A percentile compares a stretch with the other conserved stretches of the same genome.
Evolutionary conservation across 2,113 vertebrate genomes (phyloP).

Genomic region (Cyanistes caeruleus): DNA sequence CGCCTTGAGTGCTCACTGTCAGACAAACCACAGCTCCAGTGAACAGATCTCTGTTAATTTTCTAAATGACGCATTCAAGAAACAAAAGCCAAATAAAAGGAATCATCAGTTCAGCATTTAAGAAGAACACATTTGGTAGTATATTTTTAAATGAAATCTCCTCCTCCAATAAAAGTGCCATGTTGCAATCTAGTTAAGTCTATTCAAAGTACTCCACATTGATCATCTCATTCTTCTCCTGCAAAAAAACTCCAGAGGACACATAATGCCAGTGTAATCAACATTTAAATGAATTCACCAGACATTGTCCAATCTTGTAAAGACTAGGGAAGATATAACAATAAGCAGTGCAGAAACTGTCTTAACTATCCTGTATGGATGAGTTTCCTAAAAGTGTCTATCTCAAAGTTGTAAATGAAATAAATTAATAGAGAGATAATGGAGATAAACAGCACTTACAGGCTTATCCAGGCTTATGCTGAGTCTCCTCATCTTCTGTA

Average conservation of each 20-base stretch:
- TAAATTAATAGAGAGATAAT: constrained; percentile 11
- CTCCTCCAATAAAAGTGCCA: constrained; percentile 57
- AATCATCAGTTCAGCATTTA: constrained; percentile 68
- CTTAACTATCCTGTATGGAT: not conserved
- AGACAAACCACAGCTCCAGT: not conserved
- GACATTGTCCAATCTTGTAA: constrained; percentile 28
- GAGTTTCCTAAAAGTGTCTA: not conserved
- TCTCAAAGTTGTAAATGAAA: not conserved
- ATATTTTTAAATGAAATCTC: constrained; percentile 59
- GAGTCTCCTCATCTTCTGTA: not conserved
- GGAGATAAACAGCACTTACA: not conserved
- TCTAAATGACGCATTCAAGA: constrained; percentile 65
- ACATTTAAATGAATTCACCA: constrained; percentile 47
- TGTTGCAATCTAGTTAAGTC: constrained; percentile 60
- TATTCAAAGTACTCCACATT: constrained; percentile 63
- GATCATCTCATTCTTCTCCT: constrained; percentile 71
- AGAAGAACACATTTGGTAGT: constrained; percentile 56
- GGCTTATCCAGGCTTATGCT: not conserved
- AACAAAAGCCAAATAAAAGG: constrained; percentile 69
- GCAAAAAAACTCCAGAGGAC: constrained; percentile 16
- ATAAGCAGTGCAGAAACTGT: not conserved
- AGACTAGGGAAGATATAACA: constrained; percentile 23
- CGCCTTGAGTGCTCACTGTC: not conserved
- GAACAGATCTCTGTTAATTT: constrained; percentile 34
- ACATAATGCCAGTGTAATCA: constrained; percentile 52